phyloP scores from a whole-genome alignment of 2,888 invertebrate genomes.

The Eupithecia centaureata region DNA sequence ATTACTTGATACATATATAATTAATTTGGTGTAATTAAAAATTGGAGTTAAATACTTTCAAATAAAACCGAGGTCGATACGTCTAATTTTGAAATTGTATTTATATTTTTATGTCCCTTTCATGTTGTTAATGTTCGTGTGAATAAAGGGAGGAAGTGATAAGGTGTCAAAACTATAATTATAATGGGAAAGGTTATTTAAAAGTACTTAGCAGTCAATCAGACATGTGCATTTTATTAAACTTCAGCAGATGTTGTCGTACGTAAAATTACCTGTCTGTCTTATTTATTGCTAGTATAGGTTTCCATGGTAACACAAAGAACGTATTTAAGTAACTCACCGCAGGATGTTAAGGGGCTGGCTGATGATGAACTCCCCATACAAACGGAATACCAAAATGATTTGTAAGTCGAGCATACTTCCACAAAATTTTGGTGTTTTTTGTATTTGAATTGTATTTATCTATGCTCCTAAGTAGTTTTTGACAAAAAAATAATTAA shows the following conservation, averaged over 20 bases:
- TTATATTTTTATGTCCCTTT: background rate
- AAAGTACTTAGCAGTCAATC: constrained; percentile 40
- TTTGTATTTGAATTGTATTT: background rate
- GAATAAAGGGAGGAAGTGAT: constrained; percentile 37
- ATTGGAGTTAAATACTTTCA: background rate
- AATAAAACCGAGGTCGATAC: background rate
- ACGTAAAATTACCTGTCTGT: background rate
- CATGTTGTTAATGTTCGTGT: constrained; percentile 25
- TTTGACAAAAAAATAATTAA: no score
- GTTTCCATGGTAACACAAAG: background rate
- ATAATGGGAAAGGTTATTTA: constrained; percentile 39
- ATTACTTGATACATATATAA: background rate
- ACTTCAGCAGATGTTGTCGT: constrained; percentile 13
- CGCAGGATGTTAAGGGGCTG: background rate
- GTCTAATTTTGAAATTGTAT: background rate
- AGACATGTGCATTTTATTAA: constrained; percentile 31
- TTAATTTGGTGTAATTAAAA: background rate
- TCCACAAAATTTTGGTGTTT: no score
- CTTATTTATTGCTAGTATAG: background rate
- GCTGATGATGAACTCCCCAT: no score
- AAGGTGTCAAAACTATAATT: constrained; percentile 44
- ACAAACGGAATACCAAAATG: no score
- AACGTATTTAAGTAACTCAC: background rate
- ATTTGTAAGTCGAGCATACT: no score
- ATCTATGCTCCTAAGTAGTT: no score